Evolutionary conservation across 2,888 invertebrate species (phyloP).

Genomic region (Cataglyphis altisquamis): DNA sequence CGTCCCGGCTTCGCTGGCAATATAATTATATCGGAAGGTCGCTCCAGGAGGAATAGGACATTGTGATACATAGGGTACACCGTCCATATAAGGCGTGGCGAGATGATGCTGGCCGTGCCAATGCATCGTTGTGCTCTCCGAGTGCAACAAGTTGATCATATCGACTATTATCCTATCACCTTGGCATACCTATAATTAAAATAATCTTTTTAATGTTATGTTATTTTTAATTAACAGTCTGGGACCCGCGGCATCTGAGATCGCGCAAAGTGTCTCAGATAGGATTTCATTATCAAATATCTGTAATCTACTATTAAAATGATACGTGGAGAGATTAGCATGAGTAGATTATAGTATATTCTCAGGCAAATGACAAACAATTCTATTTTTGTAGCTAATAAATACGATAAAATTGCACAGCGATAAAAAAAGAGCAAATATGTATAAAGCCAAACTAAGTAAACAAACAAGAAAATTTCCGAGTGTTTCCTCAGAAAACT

Average conservation of each 20-base stretch:
- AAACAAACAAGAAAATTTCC: neutral
- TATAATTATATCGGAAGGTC: slow-evolving; percentile 92
- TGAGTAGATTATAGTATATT: neutral
- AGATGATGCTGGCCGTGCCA: slow-evolving; percentile 96
- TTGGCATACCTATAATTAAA: slow-evolving; percentile 90
- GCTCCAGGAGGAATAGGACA: slow-evolving; percentile 93
- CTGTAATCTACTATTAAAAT: neutral
- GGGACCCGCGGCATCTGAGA: neutral
- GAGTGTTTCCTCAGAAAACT: neutral
- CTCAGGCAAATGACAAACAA: neutral
- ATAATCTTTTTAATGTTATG: neutral
- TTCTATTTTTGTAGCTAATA: slow-evolving; percentile 22
- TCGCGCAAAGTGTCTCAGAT: neutral
- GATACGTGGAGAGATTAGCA: neutral
- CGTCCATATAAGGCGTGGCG: slow-evolving; percentile 95
- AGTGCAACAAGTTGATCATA: slow-evolving; percentile 92
- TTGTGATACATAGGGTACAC: slow-evolving; percentile 94
- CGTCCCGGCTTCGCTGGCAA: slow-evolving; percentile 92
- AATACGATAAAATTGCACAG: neutral
- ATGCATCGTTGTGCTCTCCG: slow-evolving; percentile 94
- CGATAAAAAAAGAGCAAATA: neutral
- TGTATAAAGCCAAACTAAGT: neutral
- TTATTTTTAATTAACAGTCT: neutral
- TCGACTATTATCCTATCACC: slow-evolving; percentile 95
- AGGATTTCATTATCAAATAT: neutral